These are phyloP conservation scores for Dicrurus megarhynchus DNA, from an alignment of 2,113 vertebrate genomes.

Conservation along the genomic window DNA sequence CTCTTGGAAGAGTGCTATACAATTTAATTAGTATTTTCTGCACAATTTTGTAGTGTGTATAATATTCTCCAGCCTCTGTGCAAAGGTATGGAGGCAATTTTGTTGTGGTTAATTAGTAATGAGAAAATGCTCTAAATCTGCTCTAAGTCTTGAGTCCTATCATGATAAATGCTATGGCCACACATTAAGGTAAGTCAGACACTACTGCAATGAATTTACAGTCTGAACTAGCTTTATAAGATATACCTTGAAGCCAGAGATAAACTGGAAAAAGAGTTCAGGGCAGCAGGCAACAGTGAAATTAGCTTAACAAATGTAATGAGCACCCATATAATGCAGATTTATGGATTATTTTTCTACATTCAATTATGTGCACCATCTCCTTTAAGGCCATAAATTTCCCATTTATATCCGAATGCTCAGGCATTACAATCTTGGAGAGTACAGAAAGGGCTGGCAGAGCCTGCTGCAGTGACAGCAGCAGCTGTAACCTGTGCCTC, in stretches of 20 bases:
- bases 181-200: neutral
- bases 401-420: neutral
- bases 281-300: neutral
- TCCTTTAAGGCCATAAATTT: neutral
- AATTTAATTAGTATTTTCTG: conserved; percentile 9
- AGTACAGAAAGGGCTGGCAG: neutral
- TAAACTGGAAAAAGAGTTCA: neutral
- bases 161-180: neutral
- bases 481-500: neutral
- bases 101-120: neutral
- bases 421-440: neutral
- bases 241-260: neutral
- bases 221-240: neutral
- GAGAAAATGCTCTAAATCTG: neutral
- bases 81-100: neutral
- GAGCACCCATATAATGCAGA: neutral
- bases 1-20: neutral
- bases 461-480: neutral
- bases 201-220: neutral
- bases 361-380: neutral
- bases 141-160: neutral
- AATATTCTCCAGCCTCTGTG: neutral
- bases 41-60: neutral
- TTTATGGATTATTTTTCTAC: neutral
- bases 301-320: neutral